Percentiles rank a stretch among this genome's conserved stretches.
phyloP scores from a whole-genome alignment of 2,113 vertebrate genomes.

The Merops nubicus region DNA sequence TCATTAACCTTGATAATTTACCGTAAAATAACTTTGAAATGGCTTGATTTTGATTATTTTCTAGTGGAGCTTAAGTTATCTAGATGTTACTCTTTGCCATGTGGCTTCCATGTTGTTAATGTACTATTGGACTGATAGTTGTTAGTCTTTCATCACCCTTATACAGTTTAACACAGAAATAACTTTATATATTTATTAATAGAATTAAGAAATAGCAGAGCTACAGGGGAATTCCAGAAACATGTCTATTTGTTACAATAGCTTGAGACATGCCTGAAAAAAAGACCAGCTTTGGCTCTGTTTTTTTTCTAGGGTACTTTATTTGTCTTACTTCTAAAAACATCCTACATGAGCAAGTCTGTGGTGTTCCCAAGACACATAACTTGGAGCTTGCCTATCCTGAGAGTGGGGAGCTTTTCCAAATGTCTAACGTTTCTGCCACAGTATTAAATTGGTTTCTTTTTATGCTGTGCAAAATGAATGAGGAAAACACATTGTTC shows the following conservation, averaged over 20 bases:
- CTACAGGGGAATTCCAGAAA: neutral
- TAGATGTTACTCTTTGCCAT: slow-evolving; percentile 7
- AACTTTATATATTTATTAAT: neutral
- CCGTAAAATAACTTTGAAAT: slow-evolving; percentile 46
- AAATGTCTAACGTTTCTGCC: neutral
- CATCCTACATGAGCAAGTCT: neutral
- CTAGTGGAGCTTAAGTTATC: neutral
- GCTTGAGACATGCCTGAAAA: neutral
- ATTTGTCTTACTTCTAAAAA: neutral
- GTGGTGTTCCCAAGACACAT: neutral
- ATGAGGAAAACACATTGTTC: neutral
- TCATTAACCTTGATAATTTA: slow-evolving; percentile 43
- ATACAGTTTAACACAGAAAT: neutral
- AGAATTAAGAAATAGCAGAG: neutral
- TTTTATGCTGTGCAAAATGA: neutral
- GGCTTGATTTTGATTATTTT: slow-evolving; percentile 40
- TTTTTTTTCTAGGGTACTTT: neutral
- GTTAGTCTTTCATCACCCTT: neutral
- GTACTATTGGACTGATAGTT: neutral
- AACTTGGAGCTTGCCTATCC: neutral
- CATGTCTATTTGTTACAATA: neutral
- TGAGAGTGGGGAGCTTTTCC: rapidly evolving
- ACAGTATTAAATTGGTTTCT: neutral
- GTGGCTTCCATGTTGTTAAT: neutral
- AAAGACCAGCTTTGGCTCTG: neutral